phyloP scores from a whole-genome alignment of 2,888 invertebrate species.

The Willowsia nigromaculata region DNA sequence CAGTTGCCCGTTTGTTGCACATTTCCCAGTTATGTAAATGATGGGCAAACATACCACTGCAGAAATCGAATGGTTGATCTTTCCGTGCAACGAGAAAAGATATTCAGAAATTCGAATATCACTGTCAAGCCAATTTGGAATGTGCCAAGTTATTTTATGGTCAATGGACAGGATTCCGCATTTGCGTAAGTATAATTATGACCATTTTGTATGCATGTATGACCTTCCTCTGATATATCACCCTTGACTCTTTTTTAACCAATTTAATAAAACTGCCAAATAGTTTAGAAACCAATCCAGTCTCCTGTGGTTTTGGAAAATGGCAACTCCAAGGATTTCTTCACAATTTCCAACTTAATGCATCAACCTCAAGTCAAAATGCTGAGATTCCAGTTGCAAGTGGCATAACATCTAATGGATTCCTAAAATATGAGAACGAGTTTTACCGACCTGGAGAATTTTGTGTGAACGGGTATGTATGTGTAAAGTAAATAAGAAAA shows the following conservation, averaged over 20 bases:
- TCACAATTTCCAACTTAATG: constrained; percentile 64
- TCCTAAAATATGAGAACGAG: constrained; percentile 70
- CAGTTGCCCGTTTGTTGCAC: constrained; percentile 65
- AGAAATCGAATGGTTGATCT: constrained; percentile 60
- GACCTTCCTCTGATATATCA: too few relatives aligned
- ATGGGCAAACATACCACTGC: constrained; percentile 71
- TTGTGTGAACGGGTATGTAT: constrained; percentile 72
- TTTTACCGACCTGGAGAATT: constrained; percentile 69
- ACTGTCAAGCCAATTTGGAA: constrained; percentile 62
- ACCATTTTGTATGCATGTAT: background rate
- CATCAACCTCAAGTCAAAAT: constrained; percentile 20
- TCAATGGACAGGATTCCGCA: constrained; percentile 34
- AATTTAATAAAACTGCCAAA: too few relatives aligned
- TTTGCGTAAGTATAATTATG: constrained; percentile 56
- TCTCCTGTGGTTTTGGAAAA: constrained; percentile 58
- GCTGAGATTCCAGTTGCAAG: background rate
- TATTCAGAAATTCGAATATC: constrained; percentile 28
- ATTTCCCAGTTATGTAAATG: constrained; percentile 67
- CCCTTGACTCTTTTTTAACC: too few relatives aligned
- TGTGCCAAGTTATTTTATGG: constrained; percentile 67
- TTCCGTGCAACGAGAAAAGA: background rate
- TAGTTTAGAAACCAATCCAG: constrained; percentile 56
- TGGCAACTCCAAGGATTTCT: constrained; percentile 73
- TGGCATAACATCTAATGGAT: constrained; percentile 65
- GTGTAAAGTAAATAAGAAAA: background rate